These are phyloP conservation scores for Rhagium mordax DNA, from an alignment of 2,888 invertebrate species.

Conservation along the genomic window DNA sequence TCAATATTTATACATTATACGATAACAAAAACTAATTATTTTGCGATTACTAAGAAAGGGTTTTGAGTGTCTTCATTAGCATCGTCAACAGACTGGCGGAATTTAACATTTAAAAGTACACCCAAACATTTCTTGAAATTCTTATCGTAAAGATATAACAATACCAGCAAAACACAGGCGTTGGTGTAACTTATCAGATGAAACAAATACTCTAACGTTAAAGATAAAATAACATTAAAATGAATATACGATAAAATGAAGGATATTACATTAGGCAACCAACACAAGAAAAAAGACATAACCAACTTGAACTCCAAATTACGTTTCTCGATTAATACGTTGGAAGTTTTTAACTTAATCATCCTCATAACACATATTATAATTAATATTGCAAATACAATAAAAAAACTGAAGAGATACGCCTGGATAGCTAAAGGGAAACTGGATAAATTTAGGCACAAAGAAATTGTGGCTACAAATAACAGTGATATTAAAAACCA, in stretches of 20 bases:
- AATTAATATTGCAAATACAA: not conserved
- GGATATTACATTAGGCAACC: not conserved
- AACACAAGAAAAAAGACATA: slow-evolving; percentile 5
- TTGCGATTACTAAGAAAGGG: not conserved
- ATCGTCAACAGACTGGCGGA: not conserved
- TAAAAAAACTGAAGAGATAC: not conserved
- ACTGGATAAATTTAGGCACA: not conserved
- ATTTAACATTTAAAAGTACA: not conserved
- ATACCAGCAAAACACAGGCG: not conserved
- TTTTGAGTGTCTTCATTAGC: not conserved
- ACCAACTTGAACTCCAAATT: slow-evolving; percentile 17
- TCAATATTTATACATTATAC: too few relatives aligned
- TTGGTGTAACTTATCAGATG: not conserved
- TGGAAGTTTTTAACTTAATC: slow-evolving; percentile 5
- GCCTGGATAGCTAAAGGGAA: not conserved
- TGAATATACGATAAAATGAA: not conserved
- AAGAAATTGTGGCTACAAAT: not conserved
- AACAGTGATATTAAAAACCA: slow-evolving; percentile 14
- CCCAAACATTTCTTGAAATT: not conserved
- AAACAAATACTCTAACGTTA: not conserved
- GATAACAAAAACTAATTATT: too few relatives aligned
- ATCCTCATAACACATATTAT: not conserved
- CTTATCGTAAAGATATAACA: slow-evolving; percentile 13
- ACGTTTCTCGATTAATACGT: slow-evolving; percentile 3
- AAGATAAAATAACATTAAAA: not conserved